Conservation (phyloP, 2,888 invertebrate species). For the Teleiodes luculella region DNA sequence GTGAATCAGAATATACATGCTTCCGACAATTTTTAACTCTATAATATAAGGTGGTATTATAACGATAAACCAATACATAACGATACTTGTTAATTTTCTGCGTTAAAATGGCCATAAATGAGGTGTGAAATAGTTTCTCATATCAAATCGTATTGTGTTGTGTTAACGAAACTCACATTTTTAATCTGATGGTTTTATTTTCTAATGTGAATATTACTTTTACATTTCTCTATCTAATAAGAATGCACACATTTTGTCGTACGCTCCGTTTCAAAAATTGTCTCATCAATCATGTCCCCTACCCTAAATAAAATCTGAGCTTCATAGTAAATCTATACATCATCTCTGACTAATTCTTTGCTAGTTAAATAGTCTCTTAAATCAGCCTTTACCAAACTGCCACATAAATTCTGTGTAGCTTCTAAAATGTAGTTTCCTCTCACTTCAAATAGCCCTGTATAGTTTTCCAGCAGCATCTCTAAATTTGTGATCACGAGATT, state of each 20-base stretch:
- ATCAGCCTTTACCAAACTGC: slow-evolving; percentile 30
- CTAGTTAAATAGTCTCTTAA: slow-evolving; percentile 34
- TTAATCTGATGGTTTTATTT: background rate
- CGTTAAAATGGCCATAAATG: no score
- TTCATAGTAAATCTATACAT: slow-evolving; percentile 51
- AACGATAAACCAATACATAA: no score
- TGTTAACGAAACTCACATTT: slow-evolving; percentile 19
- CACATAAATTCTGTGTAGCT: background rate
- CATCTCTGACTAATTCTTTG: slow-evolving; percentile 46
- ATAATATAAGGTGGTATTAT: no score
- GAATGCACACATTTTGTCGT: background rate
- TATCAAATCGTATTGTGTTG: no score
- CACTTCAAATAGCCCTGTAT: background rate
- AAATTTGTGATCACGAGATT: slow-evolving; percentile 20
- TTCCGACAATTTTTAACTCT: no score
- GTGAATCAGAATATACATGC: no score
- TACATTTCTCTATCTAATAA: no score
- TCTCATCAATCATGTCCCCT: slow-evolving; percentile 18
- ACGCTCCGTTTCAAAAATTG: background rate
- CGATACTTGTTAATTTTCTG: no score
- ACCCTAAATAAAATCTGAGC: slow-evolving; percentile 33
- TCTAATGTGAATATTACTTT: no score
- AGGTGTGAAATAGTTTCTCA: no score
- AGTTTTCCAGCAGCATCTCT: background rate
- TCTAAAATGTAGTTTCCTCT: background rate